Percentiles rank a stretch among this genome's conserved stretches.
Conservation (phyloP, 2,888 invertebrate species). For the Hydroisotoma schaefferi region DNA sequence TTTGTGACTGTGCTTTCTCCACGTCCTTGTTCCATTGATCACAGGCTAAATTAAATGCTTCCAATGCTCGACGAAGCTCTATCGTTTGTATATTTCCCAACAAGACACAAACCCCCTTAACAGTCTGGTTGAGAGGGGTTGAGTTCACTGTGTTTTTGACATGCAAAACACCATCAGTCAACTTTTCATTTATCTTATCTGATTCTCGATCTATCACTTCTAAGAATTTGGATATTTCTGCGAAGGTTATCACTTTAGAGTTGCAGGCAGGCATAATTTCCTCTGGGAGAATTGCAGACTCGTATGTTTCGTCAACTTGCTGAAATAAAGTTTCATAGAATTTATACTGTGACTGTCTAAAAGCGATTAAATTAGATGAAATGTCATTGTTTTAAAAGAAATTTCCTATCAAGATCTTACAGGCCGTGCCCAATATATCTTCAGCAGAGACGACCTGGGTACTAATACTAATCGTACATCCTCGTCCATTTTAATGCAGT, state of each 20-base stretch:
- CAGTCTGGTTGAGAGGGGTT: constrained; percentile 78
- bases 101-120: constrained; percentile 85
- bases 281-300: constrained; percentile 69
- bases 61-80: constrained; percentile 75
- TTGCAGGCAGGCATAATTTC: constrained; percentile 75
- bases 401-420: constrained; percentile 53
- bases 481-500: constrained; percentile 86
- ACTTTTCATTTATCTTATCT: constrained; percentile 42
- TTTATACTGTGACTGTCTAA: too few species aligned
- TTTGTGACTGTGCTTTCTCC: constrained; percentile 26
- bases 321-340: constrained; percentile 48
- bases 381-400: constrained; percentile 7
- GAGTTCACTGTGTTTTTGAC: constrained; percentile 56
- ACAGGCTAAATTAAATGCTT: constrained; percentile 62
- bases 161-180: constrained; percentile 14
- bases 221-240: constrained; percentile 56
- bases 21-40: constrained; percentile 45
- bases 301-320: constrained; percentile 70
- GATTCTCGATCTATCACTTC: constrained; percentile 47
- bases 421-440: constrained; percentile 70
- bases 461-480: constrained; percentile 71
- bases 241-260: constrained; percentile 70
- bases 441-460: constrained; percentile 59
- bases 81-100: constrained; percentile 85
- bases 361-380: too few species aligned